These are phyloP conservation scores for Eupithecia exiguata DNA, from an alignment of 2,888 invertebrate species.

Conservation along the genomic window DNA sequence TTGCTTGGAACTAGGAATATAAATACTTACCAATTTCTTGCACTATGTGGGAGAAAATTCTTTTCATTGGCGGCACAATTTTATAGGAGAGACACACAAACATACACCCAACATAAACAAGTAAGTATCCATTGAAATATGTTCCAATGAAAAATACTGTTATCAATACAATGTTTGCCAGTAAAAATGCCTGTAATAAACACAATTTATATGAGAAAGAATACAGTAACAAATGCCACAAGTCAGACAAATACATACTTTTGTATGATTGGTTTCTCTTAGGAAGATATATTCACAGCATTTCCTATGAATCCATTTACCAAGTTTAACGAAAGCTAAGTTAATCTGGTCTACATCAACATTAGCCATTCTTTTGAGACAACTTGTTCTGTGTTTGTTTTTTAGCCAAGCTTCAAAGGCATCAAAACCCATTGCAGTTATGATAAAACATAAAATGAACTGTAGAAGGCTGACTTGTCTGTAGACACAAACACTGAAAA, in stretches of 20 bases:
- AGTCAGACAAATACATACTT: constrained; percentile 56
- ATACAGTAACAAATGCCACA: background rate
- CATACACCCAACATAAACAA: constrained; percentile 66
- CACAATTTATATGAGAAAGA: background rate
- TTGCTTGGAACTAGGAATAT: background rate
- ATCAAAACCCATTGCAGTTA: constrained; percentile 62
- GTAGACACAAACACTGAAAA: constrained; percentile 67
- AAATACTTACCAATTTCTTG: constrained; percentile 69
- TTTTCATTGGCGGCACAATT: constrained; percentile 62
- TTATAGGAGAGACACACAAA: constrained; percentile 62
- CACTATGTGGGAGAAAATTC: constrained; percentile 63
- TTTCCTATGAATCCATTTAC: constrained; percentile 57
- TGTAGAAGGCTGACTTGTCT: constrained; percentile 66
- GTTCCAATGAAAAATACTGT: constrained; percentile 65
- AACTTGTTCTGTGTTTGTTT: constrained; percentile 74
- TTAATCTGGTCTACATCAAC: constrained; percentile 59
- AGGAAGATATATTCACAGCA: constrained; percentile 65
- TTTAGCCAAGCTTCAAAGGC: constrained; percentile 76
- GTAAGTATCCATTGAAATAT: constrained; percentile 68
- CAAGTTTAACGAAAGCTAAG: constrained; percentile 47
- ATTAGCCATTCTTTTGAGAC: constrained; percentile 64
- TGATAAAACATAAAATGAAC: constrained; percentile 59
- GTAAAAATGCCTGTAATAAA: constrained; percentile 73
- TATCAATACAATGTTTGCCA: constrained; percentile 68
- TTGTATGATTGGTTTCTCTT: constrained; percentile 73